Evolutionary conservation across 2,113 vertebrate species (phyloP).

Genomic region (Phainopepla nitens): DNA sequence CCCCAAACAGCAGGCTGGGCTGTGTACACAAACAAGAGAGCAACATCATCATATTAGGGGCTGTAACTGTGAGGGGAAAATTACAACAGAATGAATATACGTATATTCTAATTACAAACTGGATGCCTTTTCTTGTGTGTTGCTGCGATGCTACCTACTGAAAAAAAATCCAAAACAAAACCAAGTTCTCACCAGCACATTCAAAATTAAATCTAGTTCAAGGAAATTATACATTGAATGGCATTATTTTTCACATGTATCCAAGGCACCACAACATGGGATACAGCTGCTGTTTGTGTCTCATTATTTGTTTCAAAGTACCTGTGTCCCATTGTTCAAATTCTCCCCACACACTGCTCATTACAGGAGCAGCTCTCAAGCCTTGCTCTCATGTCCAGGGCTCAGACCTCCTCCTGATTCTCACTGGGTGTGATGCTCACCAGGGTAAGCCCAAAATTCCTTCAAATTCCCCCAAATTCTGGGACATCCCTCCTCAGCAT

Average conservation of each 20-base stretch:
- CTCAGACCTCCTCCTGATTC: neutral
- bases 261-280: neutral
- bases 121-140: neutral
- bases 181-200: neutral
- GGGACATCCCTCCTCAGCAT: neutral
- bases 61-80: neutral
- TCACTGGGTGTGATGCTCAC: neutral
- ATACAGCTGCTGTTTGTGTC: neutral
- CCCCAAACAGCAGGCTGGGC: neutral
- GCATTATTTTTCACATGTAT: neutral
- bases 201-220: neutral
- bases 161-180: neutral
- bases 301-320: neutral
- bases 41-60: neutral
- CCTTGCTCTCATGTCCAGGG: neutral
- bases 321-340: neutral
- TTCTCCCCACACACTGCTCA: neutral
- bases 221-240: neutral
- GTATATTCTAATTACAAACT: neutral
- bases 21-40: neutral
- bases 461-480: neutral
- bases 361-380: neutral
- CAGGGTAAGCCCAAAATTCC: neutral
- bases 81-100: neutral
- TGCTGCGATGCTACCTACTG: neutral